Conservation (phyloP, 2,113 vertebrate species). For the Sceloporus undulatus region DNA sequence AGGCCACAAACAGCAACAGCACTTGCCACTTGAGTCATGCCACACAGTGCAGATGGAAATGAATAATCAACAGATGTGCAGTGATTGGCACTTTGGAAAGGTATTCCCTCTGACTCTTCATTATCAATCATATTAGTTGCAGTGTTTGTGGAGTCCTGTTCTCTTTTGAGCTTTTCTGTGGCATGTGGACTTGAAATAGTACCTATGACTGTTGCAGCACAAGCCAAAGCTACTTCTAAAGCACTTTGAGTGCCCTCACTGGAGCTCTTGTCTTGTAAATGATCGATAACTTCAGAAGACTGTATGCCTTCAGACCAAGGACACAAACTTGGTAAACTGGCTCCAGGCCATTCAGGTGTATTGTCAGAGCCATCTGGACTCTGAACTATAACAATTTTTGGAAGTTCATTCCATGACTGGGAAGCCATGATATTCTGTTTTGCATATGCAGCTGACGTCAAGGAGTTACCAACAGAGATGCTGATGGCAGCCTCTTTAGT, state of each 20-base stretch:
- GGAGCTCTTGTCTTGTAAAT: constrained; percentile 62
- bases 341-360: constrained; percentile 82
- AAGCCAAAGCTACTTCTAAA: constrained; percentile 90
- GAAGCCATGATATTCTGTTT: constrained; percentile 69
- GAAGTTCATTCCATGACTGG: constrained; percentile 89
- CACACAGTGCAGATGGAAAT: constrained; percentile 89
- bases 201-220: constrained; percentile 92
- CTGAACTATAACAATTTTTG: constrained; percentile 96
- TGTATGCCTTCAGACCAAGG: constrained; percentile 70
- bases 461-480: constrained; percentile 72
- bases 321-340: constrained; percentile 67
- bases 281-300: constrained; percentile 54
- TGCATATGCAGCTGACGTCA: constrained; percentile 53
- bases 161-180: constrained; percentile 81
- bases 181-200: constrained; percentile 92
- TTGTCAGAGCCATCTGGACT: constrained; percentile 91
- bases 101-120: constrained; percentile 54
- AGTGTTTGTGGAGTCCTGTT: constrained; percentile 69
- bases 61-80: constrained; percentile 78
- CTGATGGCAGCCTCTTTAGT: constrained; percentile 82
- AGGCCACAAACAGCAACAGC: constrained; percentile 89
- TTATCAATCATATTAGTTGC: constrained; percentile 2
- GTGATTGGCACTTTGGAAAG: constrained; percentile 49
- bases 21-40: constrained; percentile 91
- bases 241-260: constrained; percentile 77